Evolutionary conservation across 2,113 vertebrate species (phyloP), one percentile per base, ranked within the genome.

Genomic region (Rhodinocichla rosea): DNA sequence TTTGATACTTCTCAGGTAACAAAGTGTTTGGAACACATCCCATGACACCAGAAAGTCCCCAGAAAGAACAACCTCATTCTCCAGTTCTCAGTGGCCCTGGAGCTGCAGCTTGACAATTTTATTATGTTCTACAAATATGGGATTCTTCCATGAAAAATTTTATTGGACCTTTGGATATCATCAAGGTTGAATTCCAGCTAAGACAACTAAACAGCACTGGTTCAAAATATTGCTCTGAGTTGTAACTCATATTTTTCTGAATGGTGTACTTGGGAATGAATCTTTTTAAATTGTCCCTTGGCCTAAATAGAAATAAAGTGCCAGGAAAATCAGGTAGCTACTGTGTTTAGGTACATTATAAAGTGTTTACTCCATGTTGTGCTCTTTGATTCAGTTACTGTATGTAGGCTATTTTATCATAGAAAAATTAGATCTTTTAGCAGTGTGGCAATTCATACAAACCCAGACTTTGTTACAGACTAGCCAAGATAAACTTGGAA

Each of bases 251-350:
- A n/a, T 83, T 87, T 89, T 95, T 62, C 68, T 74, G 89, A 57
- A 81, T 84, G 95, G 33, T 37, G 15, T 67, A 30, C 83, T 93
- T 91, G 83, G 78, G 92, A 97, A 70, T 40, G 23, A 94, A 79
- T 80, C 82, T 90, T 96, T 91, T 59, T 53, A 91, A 96, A 83
- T 74, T 95, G 94, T 94, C 80, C 90, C 78, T 97, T 87, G 79
- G 75, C 69, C 62, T 94, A 92, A 82, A 94, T 76, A 79, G 81
- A 97, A 98, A 97, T 97, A 97, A 98, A 98, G 52, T 64, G 39
- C 42, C 92, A 69, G 52, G 53, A 91, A 92, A 97, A 96, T 92
- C 92, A 82, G 60, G 91, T 94, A 80, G 65, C 77, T 63, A 4
- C 33, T 76, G 59, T 16, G 8, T 87, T 94, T 82, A 68, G 35